These are phyloP conservation scores for Maniola hyperantus DNA, from an alignment of 2,888 invertebrate genomes.

Conservation along the genomic window DNA sequence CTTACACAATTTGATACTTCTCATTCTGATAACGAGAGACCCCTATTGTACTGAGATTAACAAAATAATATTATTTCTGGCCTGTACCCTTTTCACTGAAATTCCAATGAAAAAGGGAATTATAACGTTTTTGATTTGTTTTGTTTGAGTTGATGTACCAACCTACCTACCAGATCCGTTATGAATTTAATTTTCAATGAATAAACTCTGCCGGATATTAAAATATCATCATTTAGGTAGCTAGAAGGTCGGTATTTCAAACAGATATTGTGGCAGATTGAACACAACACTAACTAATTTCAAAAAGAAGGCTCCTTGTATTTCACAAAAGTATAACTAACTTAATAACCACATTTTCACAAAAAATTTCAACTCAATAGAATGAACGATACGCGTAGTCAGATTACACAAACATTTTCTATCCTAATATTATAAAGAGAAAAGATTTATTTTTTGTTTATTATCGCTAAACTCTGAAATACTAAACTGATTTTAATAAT, in stretches of 20 bases:
- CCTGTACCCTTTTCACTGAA: neutral
- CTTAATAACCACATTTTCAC: too few species aligned
- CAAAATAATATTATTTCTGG: conserved; percentile 9
- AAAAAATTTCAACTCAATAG: too few species aligned
- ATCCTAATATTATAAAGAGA: too few species aligned
- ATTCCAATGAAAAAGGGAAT: conserved; percentile 1
- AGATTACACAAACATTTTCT: too few species aligned
- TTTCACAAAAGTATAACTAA: too few species aligned
- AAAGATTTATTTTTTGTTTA: too few species aligned
- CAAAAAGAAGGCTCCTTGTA: too few species aligned
- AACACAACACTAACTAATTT: neutral
- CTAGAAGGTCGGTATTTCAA: neutral
- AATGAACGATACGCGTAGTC: too few species aligned
- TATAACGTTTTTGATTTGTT: neutral
- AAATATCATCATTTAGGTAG: neutral
- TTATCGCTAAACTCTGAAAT: too few species aligned
- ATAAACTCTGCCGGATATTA: neutral
- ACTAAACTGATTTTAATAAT: too few species aligned
- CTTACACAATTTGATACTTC: neutral
- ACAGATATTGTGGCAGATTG: neutral
- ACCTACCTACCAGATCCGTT: neutral
- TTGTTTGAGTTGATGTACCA: neutral
- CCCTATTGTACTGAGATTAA: neutral
- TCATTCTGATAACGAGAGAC: neutral
- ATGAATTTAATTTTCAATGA: neutral